These are phyloP conservation scores for Lipotes vexillifer DNA, from an alignment of 2,113 vertebrate species.

Conservation along the genomic window DNA sequence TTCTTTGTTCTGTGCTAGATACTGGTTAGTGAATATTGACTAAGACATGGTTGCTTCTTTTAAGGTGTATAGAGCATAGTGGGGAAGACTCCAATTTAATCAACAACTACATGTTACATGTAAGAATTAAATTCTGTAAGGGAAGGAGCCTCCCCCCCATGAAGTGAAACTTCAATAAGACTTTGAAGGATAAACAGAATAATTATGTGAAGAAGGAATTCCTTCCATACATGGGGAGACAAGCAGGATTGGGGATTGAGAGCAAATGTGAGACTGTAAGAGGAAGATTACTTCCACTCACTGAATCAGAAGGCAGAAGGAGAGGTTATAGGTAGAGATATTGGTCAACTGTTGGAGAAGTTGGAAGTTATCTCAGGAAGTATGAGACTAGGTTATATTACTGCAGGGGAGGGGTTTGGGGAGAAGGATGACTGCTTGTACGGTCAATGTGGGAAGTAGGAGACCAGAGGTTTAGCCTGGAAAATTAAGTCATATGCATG, in stretches of 20 bases:
- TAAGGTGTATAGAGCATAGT: background rate
- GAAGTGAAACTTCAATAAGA: background rate
- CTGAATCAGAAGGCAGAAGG: background rate
- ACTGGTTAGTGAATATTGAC: background rate
- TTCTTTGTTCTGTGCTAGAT: background rate
- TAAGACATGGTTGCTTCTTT: background rate
- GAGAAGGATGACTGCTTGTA: background rate
- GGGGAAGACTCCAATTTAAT: background rate
- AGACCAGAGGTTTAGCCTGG: background rate
- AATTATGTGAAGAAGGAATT: background rate
- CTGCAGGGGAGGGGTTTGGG: background rate
- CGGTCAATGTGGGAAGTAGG: background rate
- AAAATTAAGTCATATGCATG: background rate
- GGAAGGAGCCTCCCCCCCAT: fast-evolving
- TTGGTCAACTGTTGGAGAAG: background rate
- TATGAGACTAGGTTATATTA: background rate
- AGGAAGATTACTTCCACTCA: background rate
- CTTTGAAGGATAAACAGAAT: background rate
- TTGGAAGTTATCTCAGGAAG: background rate
- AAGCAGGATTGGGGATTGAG: background rate
- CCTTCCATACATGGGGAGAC: background rate
- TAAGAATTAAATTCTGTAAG: background rate
- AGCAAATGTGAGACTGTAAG: background rate
- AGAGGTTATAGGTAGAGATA: background rate
- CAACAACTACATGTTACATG: background rate